Conservation (phyloP, 2,888 invertebrate genomes). For the Drosophila nr. fundita region DNA sequence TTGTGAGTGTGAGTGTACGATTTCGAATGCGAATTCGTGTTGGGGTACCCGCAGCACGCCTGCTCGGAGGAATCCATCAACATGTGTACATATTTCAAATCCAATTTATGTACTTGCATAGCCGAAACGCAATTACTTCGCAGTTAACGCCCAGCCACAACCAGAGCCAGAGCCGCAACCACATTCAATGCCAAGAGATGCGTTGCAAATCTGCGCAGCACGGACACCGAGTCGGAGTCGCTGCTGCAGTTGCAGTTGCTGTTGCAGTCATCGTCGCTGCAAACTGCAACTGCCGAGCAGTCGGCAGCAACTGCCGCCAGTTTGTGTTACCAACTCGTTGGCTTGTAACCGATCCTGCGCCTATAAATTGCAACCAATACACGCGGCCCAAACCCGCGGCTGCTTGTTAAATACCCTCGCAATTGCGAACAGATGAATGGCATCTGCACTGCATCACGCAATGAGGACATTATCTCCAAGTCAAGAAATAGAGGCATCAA, state of each 20-base stretch:
- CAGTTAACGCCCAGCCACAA: constrained; percentile 75
- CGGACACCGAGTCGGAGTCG: constrained; percentile 5
- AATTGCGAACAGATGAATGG: constrained; percentile 10
- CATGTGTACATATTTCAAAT: constrained; percentile 80
- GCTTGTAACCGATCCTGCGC: constrained; percentile 77
- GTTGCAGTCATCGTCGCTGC: constrained; percentile 37
- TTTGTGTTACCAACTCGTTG: constrained; percentile 78
- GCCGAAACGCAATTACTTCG: constrained; percentile 80
- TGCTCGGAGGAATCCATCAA: constrained; percentile 74
- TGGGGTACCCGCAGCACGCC: constrained; percentile 50
- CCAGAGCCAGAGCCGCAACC: constrained; percentile 29
- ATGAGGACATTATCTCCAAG: constrained; percentile 1
- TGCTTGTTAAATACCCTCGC: constrained; percentile 68
- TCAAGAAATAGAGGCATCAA: background rate
- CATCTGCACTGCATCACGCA: constrained; percentile 27
- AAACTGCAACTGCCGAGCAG: constrained; percentile 43
- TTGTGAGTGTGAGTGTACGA: background rate
- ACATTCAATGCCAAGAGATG: constrained; percentile 44
- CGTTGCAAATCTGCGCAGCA: constrained; percentile 54
- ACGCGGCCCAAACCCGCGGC: constrained; percentile 68
- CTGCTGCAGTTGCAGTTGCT: constrained; percentile 8
- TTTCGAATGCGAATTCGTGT: constrained; percentile 12
- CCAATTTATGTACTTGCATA: constrained; percentile 81
- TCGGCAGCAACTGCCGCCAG: constrained; percentile 68
- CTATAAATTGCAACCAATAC: constrained; percentile 78